phyloP scores from a whole-genome alignment of 1,140 invertebrate species.

The Zaprionus capensis region DNA sequence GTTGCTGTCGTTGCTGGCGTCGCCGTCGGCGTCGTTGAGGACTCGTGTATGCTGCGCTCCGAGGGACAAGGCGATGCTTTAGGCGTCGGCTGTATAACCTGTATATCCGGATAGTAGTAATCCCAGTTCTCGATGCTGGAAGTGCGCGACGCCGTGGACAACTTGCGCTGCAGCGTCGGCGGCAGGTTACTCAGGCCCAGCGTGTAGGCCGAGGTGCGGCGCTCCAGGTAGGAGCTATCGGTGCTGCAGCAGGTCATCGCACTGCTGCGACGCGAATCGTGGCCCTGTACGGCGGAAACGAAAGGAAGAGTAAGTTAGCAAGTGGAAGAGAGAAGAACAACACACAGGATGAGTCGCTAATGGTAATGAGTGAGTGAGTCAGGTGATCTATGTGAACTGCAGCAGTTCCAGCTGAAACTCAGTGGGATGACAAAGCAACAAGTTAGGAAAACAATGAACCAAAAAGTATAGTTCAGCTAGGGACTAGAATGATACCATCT shows the following conservation, averaged over 20 bases:
- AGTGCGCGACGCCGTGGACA: constrained; percentile 79
- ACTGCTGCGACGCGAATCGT: constrained; percentile 88
- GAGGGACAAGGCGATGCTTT: constrained; percentile 92
- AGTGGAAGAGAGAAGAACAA: neutral
- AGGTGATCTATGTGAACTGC: neutral
- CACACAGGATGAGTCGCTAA: neutral
- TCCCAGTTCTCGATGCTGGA: constrained; percentile 86
- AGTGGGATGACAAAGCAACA: neutral
- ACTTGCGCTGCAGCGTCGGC: constrained; percentile 83
- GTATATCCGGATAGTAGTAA: constrained; percentile 90
- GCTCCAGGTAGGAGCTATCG: constrained; percentile 91
- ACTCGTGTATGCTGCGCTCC: constrained; percentile 85
- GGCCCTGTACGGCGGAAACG: constrained; percentile 43
- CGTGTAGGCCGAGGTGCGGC: constrained; percentile 90
- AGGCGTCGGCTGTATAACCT: constrained; percentile 91
- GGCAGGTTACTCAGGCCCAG: constrained; percentile 87
- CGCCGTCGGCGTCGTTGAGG: neutral
- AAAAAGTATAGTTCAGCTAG: no score
- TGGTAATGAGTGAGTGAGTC: neutral
- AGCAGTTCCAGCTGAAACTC: neutral
- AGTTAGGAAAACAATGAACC: neutral
- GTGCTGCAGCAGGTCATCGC: constrained; percentile 92
- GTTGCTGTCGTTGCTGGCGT: neutral
- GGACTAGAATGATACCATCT: no score
- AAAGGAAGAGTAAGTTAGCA: neutral